Evolutionary conservation across 92 coral and sea anemone genomes (phyloP), one percentile per base, ranked within the genome.

Genomic region (Pocillopora meandrina): DNA sequence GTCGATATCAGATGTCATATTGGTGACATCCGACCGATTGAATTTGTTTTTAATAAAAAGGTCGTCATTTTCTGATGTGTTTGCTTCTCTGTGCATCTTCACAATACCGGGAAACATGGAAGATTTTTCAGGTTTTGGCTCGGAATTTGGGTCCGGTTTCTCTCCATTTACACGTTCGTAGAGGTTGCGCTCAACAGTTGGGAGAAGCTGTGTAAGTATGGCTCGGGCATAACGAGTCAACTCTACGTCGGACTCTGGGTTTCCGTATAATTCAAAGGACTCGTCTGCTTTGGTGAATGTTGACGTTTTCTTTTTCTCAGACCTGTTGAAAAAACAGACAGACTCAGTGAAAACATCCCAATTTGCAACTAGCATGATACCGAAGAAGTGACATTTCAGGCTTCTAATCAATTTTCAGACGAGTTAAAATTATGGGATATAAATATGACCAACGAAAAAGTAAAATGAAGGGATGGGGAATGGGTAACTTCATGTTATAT

Each of bases 61-160:
- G 16, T n/a, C 10, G 19, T 56, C 80, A 13, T 8, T 60, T 60
- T 88, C 83, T 16, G 61, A 17, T 10, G 91, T 88, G 69, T 78
- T 55, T 19, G 91, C 91, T 23, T 88, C 49, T 61, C 88, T 72
- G 85, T 88, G 91, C 91, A 88, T 88, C 33, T 65, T 75, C 21
- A 88, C 88, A n/a, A 81, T 47, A 20, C 91, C 88, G 18, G 91
- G 91, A 56, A 78, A 21, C 58, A 78, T 31, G 15, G 76, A 73
- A 12, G 91, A 84, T 0, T 64, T 18, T 63, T 88, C 91, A 21
- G 85, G 81, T 16, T 71, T 60, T 0, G 58, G 31, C 7, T 55
- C 31, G 5, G 19, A 1, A 67, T 59, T 15, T 12, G 8, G 49
- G 2, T 9, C 12, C 1, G 17, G 2, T 8, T 67, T 66, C 17